Conservation (phyloP, 2,113 vertebrate genomes). For the Neopipo cinnamomea region DNA sequence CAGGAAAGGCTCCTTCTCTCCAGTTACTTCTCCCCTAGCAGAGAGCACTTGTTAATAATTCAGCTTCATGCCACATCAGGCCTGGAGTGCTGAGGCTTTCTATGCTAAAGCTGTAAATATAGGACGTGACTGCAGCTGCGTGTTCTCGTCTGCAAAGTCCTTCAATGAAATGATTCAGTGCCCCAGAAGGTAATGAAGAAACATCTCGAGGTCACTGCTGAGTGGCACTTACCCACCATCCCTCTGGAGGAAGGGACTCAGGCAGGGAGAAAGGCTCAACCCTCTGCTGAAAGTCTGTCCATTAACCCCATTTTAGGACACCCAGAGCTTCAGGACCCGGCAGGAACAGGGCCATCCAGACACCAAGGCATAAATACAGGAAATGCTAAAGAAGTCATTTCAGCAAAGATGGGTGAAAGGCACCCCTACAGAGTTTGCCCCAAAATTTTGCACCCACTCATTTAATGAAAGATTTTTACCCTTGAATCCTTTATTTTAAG, state of each 20-base stretch:
- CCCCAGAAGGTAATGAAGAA: conserved; percentile 12
- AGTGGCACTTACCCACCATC: neutral
- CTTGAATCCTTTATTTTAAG: neutral
- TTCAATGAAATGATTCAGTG: conserved; percentile 26
- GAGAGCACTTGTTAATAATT: conserved; percentile 57
- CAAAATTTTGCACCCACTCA: neutral
- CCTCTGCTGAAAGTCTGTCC: neutral
- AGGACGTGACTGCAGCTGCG: neutral
- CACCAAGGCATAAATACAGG: neutral
- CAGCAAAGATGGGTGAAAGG: neutral
- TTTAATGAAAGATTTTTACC: neutral
- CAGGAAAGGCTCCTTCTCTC: neutral
- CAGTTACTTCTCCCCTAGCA: neutral
- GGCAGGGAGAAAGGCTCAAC: neutral
- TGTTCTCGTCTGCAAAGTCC: conserved; percentile 18
- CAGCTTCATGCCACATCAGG: conserved; percentile 34
- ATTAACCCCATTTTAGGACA: neutral
- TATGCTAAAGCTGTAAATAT: conserved; percentile 36
- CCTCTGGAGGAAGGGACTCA: neutral
- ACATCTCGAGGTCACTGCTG: conserved; percentile 20
- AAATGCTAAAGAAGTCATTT: neutral
- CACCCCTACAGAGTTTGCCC: neutral
- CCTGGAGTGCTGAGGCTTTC: conserved; percentile 4
- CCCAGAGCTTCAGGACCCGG: neutral
- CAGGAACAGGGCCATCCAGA: neutral